phyloP scores from a whole-genome alignment of 2,113 vertebrate genomes.

The Oreocharis arfaki region DNA sequence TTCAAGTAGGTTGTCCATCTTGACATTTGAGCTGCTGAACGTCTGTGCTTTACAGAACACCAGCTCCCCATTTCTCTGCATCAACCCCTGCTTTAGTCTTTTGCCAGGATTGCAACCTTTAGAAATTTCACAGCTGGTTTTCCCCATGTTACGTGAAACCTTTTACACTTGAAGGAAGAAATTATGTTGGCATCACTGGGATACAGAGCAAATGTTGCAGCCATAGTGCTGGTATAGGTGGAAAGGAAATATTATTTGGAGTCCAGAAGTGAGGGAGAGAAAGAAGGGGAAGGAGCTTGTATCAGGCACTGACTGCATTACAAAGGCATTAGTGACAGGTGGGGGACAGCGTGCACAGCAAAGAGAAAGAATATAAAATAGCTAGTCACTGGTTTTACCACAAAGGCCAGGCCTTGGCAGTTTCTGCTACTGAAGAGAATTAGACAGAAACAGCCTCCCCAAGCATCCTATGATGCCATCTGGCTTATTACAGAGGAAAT shows the following conservation, averaged over 20 bases:
- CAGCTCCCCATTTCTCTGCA: rapidly evolving
- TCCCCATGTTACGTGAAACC: not conserved
- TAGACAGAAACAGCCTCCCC: constrained; percentile 53
- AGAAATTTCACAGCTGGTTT: not conserved
- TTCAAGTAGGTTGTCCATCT: not conserved
- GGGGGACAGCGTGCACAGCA: constrained; percentile 1
- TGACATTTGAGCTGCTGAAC: not conserved
- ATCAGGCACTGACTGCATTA: not conserved
- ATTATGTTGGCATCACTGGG: not conserved
- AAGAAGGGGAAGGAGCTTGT: not conserved
- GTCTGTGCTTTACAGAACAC: not conserved
- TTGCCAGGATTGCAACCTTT: not conserved
- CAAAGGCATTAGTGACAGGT: constrained; percentile 38
- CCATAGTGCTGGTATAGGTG: not conserved
- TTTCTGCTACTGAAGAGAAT: constrained; percentile 52
- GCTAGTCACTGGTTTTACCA: constrained; percentile 28
- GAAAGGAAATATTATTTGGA: not conserved
- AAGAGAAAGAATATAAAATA: constrained; percentile 58
- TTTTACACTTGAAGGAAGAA: not conserved
- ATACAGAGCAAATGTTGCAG: not conserved
- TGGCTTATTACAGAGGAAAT: constrained; percentile 68
- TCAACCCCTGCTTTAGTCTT: not conserved
- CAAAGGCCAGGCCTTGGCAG: constrained; percentile 50
- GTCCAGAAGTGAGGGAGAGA: not conserved
- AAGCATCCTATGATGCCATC: constrained; percentile 65